Evolutionary conservation across 2,797 vertebrate species (phyloP), one percentile per base, ranked within the genome.

Genomic region (Urocyon cinereoargenteus): DNA sequence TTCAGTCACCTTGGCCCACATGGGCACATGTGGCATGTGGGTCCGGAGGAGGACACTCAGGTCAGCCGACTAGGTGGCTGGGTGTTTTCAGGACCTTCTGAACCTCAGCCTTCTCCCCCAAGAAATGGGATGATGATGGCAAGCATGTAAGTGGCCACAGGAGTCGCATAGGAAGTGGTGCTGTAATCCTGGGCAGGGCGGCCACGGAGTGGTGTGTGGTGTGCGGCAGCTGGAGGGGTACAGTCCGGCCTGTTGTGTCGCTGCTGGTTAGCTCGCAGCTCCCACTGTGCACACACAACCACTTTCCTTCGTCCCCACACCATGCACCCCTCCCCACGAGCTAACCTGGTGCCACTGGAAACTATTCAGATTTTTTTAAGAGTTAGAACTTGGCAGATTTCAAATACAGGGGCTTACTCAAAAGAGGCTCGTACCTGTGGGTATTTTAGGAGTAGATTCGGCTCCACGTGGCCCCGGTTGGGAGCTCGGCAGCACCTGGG

Each of bases 401-500:
- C 31, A 75, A 57, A 55, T n/a, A 51, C 6, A 40, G 2, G 21
- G 49, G 14, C 62, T 36, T 64, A 70, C 26, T 64, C 12, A 3
- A 5, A 75, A 82, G 24, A 19, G 21, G 34, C 45, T 13, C 45
- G 18, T 57, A 36, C 78, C 36, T 36, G 16, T 57, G 61, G 26
- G 4, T 34, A 13, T 45, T 85, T 34, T 66, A 40, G 53, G 36
- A 59, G n/a, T 16, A 9, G 2, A 14, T 26, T 85, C n/a, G 24
- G 49, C 24, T 1, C 6, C 1, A 5, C 2, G 1, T 16, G 8
- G 3, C 11, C 64, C 21, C 1, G 0, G 18, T 6, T 40, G 3
- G 57, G 36, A 49, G 24, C 34, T 36, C 10, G 9, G 45, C 10
- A 28, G 28, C 49, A 6, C 36, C 64, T 22, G 85, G 79, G 68